phyloP scores from a whole-genome alignment of 2,888 invertebrate genomes.

The Ophion ellenae region DNA sequence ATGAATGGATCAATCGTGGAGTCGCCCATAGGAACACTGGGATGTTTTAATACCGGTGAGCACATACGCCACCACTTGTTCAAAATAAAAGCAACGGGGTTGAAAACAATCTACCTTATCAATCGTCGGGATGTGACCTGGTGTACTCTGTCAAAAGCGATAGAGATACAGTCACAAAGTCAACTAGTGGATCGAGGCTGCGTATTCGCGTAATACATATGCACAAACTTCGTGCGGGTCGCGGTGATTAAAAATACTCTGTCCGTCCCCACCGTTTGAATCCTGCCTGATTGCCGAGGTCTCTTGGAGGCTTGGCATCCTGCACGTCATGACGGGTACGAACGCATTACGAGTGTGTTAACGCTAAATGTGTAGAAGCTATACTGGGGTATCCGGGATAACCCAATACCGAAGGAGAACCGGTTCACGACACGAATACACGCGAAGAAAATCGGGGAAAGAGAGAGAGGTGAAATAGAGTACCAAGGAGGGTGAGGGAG shows the following conservation, averaged over 20 bases:
- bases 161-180: conserved; percentile 12
- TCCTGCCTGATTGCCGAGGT: conserved; percentile 29
- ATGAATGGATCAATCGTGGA: too few relatives aligned
- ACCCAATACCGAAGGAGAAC: conserved; percentile 58
- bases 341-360: conserved; percentile 41
- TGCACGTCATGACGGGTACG: conserved; percentile 43
- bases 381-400: conserved; percentile 45
- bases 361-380: conserved; percentile 45
- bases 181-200: conserved; percentile 45
- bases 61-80: too few relatives aligned
- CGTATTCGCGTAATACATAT: conserved; percentile 24
- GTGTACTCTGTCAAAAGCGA: too few relatives aligned
- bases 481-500: conserved; percentile 25
- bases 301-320: conserved; percentile 37
- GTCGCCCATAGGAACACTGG: too few relatives aligned
- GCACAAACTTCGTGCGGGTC: conserved; percentile 31
- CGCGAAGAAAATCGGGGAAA: conserved; percentile 62
- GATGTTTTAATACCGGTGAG: too few relatives aligned
- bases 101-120: too few relatives aligned
- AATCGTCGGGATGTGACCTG: too few relatives aligned
- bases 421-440: conserved; percentile 69
- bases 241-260: conserved; percentile 39
- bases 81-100: too few relatives aligned
- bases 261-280: conserved; percentile 35
- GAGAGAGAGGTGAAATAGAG: conserved; percentile 37